A percentile compares a stretch with the other conserved stretches of the same genome.
Conservation (phyloP, 2,113 vertebrate species). For the Psettodes erumei region DNA sequence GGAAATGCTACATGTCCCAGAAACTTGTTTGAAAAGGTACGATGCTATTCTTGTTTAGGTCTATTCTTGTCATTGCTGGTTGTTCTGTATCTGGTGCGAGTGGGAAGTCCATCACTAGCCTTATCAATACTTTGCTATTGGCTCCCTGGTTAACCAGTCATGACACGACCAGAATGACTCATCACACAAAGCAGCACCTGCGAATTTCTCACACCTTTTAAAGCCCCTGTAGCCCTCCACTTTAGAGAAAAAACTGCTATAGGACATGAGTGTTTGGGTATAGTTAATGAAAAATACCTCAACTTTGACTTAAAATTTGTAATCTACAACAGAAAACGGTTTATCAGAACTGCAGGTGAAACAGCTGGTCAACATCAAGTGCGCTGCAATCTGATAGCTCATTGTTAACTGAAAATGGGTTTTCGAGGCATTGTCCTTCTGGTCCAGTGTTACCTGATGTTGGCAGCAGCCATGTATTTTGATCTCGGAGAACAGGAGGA, state of each 20-base stretch:
- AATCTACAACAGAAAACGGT: not conserved
- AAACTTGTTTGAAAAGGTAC: too few relatives aligned
- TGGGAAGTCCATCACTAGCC: not conserved
- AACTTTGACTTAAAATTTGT: not conserved
- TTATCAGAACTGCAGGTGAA: slow-evolving; percentile 5
- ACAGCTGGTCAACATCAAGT: slow-evolving; percentile 16
- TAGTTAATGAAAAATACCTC: not conserved
- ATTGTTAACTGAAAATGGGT: slow-evolving; percentile 56
- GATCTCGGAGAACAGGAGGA: slow-evolving; percentile 89
- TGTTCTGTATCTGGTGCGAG: not conserved
- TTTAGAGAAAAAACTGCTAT: not conserved
- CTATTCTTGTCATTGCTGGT: not conserved
- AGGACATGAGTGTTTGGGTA: not conserved
- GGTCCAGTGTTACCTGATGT: slow-evolving; percentile 74
- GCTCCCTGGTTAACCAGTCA: slow-evolving; percentile 61
- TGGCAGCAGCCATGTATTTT: slow-evolving; percentile 88
- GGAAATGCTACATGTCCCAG: too few relatives aligned
- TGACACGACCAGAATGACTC: slow-evolving; percentile 40
- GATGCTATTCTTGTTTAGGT: too few relatives aligned
- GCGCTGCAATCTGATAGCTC: slow-evolving; percentile 27
- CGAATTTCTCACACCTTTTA: slow-evolving; percentile 71
- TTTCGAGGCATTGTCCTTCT: slow-evolving; percentile 59
- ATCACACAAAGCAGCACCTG: slow-evolving; percentile 77
- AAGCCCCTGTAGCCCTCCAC: slow-evolving; percentile 3
- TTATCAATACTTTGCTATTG: slow-evolving; percentile 57